Evolutionary conservation across 2,113 vertebrate species (phyloP).

Genomic region (Sturnira hondurensis): DNA sequence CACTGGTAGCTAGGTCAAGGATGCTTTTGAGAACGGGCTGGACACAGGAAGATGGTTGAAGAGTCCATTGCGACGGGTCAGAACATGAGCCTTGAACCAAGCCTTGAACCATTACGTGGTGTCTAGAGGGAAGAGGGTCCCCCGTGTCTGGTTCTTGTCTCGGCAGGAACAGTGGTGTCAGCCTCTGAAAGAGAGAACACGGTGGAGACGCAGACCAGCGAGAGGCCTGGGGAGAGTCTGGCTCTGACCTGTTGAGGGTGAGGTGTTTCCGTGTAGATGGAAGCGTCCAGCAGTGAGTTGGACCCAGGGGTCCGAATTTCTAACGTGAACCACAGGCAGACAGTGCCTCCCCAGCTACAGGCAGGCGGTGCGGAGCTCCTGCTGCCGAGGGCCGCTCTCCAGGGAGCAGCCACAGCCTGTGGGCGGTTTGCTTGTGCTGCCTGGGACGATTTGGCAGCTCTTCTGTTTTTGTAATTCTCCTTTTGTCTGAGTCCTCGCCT

Average conservation of each 20-base stretch:
- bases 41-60: not conserved
- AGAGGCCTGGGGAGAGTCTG: not conserved
- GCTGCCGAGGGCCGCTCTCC: not conserved
- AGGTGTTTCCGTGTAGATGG: not conserved
- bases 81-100: not conserved
- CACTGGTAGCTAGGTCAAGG: not conserved
- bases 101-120: too few species aligned
- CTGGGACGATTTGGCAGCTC: slow-evolving; percentile 30
- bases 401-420: not conserved
- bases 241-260: not conserved
- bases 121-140: too few species aligned
- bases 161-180: fast-evolving
- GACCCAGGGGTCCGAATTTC: not conserved
- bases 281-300: not conserved
- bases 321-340: slow-evolving; percentile 51
- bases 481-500: slow-evolving; percentile 48
- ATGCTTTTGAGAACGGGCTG: not conserved
- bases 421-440: slow-evolving; percentile 15
- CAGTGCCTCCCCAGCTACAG: slow-evolving; percentile 27
- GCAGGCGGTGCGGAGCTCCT: slow-evolving; percentile 40
- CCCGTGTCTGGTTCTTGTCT: not conserved
- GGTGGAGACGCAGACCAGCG: not conserved
- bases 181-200: not conserved
- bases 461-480: slow-evolving; percentile 54
- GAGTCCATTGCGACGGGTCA: too few species aligned